phyloP scores from a whole-genome alignment of 2,888 invertebrate genomes.

The Thera britannica region DNA sequence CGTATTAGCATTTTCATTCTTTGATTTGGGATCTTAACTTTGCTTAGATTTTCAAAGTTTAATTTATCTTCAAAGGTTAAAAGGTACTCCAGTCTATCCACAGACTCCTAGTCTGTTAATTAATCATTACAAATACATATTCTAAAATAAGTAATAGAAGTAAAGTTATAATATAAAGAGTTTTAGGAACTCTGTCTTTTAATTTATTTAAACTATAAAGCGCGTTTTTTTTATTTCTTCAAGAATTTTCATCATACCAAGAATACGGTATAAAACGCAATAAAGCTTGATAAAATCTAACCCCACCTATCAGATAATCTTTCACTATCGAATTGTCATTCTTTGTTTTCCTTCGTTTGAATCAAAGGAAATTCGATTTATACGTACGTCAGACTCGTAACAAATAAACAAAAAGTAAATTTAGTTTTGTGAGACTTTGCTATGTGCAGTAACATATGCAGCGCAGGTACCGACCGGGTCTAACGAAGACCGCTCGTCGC shows the following conservation, averaged over 20 bases:
- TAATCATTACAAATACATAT: no score
- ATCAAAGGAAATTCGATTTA: slow-evolving; percentile 82
- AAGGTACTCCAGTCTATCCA: no score
- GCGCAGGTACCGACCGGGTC: slow-evolving; percentile 76
- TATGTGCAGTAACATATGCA: slow-evolving; percentile 77
- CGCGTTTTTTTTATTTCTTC: no score
- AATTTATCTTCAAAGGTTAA: no score
- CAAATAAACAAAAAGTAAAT: slow-evolving; percentile 76
- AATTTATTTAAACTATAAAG: no score
- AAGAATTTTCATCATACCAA: no score
- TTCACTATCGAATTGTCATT: slow-evolving; percentile 40
- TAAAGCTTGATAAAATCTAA: slow-evolving; percentile 11
- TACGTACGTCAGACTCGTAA: slow-evolving; percentile 71
- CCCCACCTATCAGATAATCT: slow-evolving; percentile 28
- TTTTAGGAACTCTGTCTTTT: no score
- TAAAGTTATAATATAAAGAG: no score
- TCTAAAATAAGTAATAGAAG: no score
- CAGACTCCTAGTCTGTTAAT: no score
- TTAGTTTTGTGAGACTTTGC: slow-evolving; percentile 68
- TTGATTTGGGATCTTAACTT: slow-evolving; percentile 4
- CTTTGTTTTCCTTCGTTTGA: slow-evolving; percentile 65
- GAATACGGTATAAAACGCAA: not conserved
- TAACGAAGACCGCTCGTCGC: slow-evolving; percentile 76
- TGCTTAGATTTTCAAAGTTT: no score
- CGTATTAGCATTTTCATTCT: slow-evolving; percentile 19